Base-by-base conservation (phyloP, 2,888 invertebrate species). In the Alentia gelatinosa region DNA sequence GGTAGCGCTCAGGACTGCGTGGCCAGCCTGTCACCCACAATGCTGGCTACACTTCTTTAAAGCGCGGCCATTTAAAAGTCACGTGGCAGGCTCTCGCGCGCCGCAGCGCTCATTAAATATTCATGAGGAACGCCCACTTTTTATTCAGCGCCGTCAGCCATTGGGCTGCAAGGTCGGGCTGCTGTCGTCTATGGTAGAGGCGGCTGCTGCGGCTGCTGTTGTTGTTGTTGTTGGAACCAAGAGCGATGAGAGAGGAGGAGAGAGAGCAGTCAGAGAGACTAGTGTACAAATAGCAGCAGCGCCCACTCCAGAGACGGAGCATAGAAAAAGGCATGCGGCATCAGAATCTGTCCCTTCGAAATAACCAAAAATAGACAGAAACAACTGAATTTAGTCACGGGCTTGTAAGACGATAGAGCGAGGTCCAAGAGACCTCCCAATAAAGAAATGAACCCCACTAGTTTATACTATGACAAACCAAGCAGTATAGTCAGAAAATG, bases 1-100 rank as follows among this genome's bases (percentile, higher is more conserved):
- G n/a, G n/a, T n/a, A n/a, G 7, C 47, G 30, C 68, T 30, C 68
- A n/a, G 56, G 56, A 56, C 56, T 56, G 56, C 56, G 56, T n/a
- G n/a, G 56, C 9, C 56, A 19, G 56, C 56, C 56, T 56, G 56
- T 56, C 56, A 56, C 19, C 56, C 56, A 68, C 68, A 68, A 30
- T 68, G 68, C 68, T 30, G 30, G 39, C 83, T 40, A 83, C 83
- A 83, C 35, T 83, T 83, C 83, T 83, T 83, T 39, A 83, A 83
- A 37, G 83, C 83, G 83, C 83, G 37, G 83, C 39, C 83, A 83
- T 83, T 83, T 83, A 83, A 68, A 83, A 83, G 83, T 83, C 83
- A 83, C 83, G 83, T 83, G 83, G 83, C 40, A 15, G 26, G 75
- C 30, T 33, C 75, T 30, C 75, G 3, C 37, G 75, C 75, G 33